Conservation (phyloP, 2,113 vertebrate genomes). For the Eulacestoma nigropectus region DNA sequence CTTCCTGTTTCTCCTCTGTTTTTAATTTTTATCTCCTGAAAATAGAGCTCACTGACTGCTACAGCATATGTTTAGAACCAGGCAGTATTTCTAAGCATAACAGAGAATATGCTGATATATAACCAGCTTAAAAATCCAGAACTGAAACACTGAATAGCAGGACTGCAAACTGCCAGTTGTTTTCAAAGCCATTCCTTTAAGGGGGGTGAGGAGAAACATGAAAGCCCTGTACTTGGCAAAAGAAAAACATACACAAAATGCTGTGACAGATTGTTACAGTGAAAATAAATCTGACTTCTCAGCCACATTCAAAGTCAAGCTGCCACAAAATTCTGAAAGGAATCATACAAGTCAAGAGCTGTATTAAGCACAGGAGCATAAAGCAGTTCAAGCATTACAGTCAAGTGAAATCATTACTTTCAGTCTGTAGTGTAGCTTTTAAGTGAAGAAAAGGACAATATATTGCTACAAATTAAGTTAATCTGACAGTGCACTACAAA, state of each 20-base stretch:
- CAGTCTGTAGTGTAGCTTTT: background rate
- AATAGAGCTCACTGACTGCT: background rate
- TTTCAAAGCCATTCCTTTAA: background rate
- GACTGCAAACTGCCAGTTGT: background rate
- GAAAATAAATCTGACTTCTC: conserved; percentile 27
- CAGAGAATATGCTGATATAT: background rate
- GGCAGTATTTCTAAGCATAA: background rate
- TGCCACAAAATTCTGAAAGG: background rate
- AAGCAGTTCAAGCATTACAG: background rate
- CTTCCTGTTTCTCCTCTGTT: background rate
- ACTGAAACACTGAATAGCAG: background rate
- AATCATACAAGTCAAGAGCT: background rate
- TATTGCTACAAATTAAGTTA: background rate
- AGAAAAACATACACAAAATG: background rate
- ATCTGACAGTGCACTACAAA: background rate
- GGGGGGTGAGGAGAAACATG: background rate
- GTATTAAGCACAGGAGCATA: background rate
- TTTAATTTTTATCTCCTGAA: background rate
- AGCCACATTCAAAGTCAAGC: background rate
- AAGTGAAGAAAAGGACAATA: background rate
- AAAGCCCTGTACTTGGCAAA: background rate
- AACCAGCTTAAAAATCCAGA: background rate
- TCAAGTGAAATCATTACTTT: background rate
- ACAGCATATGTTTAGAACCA: background rate
- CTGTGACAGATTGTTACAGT: background rate